Percentiles rank a stretch among this genome's conserved stretches.
phyloP scores from a whole-genome alignment of 2,797 vertebrate genomes.

The Vipera latastei region DNA sequence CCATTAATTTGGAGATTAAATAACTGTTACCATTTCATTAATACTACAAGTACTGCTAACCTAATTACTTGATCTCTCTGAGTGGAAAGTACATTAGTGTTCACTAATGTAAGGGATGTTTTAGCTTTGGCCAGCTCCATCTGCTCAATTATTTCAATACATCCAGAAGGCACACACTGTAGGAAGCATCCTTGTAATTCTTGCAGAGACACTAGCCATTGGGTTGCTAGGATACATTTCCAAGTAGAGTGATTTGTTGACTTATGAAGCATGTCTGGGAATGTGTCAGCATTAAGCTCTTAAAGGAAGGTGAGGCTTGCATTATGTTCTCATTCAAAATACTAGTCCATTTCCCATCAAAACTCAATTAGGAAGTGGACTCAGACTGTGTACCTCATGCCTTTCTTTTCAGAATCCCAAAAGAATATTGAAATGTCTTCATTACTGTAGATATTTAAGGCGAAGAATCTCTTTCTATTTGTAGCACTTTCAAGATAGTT shows the following conservation, averaged over 20 bases:
- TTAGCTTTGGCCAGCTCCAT: neutral
- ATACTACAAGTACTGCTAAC: neutral
- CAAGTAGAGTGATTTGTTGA: neutral
- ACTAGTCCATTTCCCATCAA: neutral
- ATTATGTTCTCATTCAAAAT: neutral
- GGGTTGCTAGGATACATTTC: neutral
- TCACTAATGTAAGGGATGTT: neutral
- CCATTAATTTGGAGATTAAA: neutral
- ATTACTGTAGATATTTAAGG: neutral
- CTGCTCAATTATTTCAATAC: neutral
- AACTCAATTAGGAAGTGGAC: neutral
- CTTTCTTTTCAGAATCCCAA: neutral
- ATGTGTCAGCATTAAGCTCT: neutral
- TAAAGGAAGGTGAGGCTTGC: neutral
- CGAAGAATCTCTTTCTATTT: neutral
- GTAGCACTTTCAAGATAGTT: neutral
- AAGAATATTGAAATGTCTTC: neutral
- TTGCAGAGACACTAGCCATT: neutral
- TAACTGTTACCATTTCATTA: neutral
- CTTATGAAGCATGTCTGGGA: neutral
- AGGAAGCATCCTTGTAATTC: neutral
- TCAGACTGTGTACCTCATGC: neutral
- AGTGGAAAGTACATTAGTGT: neutral
- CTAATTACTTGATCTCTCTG: neutral
- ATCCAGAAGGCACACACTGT: neutral